phyloP scores from a whole-genome alignment of 2,888 invertebrate species.

The Erebia palarica region DNA sequence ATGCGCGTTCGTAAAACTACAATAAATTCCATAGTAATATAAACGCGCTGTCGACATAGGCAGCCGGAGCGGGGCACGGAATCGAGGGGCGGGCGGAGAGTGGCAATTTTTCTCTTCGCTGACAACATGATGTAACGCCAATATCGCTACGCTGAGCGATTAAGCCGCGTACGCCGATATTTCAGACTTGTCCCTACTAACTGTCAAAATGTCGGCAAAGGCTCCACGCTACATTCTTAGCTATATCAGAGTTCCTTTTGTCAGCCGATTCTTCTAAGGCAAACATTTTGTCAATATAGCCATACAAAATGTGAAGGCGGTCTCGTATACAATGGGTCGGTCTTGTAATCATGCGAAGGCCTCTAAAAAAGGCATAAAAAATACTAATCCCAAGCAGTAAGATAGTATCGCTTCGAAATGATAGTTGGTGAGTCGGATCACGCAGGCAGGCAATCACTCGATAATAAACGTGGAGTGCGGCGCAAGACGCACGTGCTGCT shows the following conservation, averaged over 20 bases:
- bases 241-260: conserved; percentile 21
- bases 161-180: conserved; percentile 81
- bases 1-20: conserved; percentile 74
- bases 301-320: conserved; percentile 33
- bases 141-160: conserved; percentile 81
- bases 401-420: conserved; percentile 62
- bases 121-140: conserved; percentile 83
- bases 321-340: conserved; percentile 38
- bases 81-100: conserved; percentile 58
- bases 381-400: conserved; percentile 62
- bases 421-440: conserved; percentile 75
- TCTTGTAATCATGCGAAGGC: conserved; percentile 45
- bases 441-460: conserved; percentile 78
- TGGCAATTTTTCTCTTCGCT: conserved; percentile 81
- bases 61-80: conserved; percentile 46
- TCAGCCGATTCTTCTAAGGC: conserved; percentile 14
- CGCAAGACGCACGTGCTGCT: conserved; percentile 48
- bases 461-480: conserved; percentile 74
- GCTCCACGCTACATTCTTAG: conserved; percentile 44
- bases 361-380: conserved; percentile 66
- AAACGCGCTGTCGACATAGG: conserved; percentile 73
- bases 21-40: conserved; percentile 77
- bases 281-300: conserved; percentile 34
- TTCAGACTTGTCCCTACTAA: conserved; percentile 81
- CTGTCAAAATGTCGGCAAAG: conserved; percentile 77